Conservation (phyloP, 2,888 invertebrate species). For the Chironomus riparius region DNA sequence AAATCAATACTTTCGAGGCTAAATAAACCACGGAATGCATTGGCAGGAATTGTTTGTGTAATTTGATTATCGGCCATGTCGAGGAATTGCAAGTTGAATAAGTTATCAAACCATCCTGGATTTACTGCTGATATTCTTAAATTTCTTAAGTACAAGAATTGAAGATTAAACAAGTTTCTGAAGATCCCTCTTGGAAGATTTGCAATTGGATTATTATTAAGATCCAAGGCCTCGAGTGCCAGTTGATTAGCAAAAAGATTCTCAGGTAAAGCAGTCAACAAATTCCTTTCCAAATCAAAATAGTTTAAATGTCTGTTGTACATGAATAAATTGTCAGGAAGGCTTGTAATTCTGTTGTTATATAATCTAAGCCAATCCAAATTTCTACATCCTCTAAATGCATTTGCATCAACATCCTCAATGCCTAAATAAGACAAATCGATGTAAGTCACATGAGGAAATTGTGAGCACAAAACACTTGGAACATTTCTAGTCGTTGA, state of each 20-base stretch:
- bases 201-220: not conserved
- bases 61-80: too few relatives aligned
- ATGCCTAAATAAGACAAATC: not conserved
- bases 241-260: not conserved
- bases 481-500: not conserved
- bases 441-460: not conserved
- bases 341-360: not conserved
- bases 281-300: not conserved
- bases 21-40: not conserved
- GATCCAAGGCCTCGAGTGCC: not conserved
- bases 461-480: not conserved
- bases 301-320: not conserved
- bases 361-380: not conserved
- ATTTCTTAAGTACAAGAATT: not conserved
- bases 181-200: not conserved
- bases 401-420: not conserved
- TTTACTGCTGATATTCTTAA: not conserved
- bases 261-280: not conserved
- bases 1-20: not conserved
- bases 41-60: too few relatives aligned
- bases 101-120: not conserved
- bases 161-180: not conserved
- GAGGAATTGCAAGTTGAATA: too few relatives aligned
- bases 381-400: not conserved
- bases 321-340: not conserved